phyloP scores from a whole-genome alignment of 2,888 invertebrate species.

The Operophtera brumata region DNA sequence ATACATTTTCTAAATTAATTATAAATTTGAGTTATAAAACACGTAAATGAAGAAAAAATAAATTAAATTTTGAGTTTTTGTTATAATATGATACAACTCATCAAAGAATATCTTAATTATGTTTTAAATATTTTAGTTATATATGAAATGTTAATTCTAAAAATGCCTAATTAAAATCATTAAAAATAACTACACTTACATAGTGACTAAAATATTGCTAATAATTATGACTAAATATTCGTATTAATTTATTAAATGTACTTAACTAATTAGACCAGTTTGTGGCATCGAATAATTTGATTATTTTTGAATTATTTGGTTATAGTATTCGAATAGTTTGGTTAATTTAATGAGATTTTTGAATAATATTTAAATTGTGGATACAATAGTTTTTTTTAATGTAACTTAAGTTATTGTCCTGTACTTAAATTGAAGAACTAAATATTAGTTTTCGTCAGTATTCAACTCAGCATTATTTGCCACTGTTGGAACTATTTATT shows the following conservation, averaged over 20 bases:
- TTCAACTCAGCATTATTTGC: neutral
- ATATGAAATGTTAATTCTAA: constrained; percentile 7
- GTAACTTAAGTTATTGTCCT: neutral
- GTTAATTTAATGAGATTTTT: neutral
- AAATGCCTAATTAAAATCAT: constrained; percentile 30
- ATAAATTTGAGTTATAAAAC: neutral
- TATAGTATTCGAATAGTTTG: constrained; percentile 1
- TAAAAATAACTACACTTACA: constrained; percentile 30
- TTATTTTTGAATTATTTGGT: neutral
- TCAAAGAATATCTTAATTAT: no score
- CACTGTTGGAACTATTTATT: neutral
- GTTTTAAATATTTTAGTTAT: constrained; percentile 7
- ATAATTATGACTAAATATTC: constrained; percentile 5
- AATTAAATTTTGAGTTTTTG: no score
- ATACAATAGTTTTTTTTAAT: neutral
- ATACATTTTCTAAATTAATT: neutral
- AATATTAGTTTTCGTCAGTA: neutral
- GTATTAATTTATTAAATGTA: constrained; percentile 36
- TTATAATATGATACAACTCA: no score
- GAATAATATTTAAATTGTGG: neutral
- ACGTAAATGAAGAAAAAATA: neutral
- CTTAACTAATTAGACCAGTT: constrained; percentile 47
- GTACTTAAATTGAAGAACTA: neutral
- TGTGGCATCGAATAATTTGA: constrained; percentile 35
- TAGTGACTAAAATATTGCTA: constrained; percentile 16